phyloP scores from a whole-genome alignment of 37 sponge, comb jelly and placozoan species.

The Beroe forskalii region DNA sequence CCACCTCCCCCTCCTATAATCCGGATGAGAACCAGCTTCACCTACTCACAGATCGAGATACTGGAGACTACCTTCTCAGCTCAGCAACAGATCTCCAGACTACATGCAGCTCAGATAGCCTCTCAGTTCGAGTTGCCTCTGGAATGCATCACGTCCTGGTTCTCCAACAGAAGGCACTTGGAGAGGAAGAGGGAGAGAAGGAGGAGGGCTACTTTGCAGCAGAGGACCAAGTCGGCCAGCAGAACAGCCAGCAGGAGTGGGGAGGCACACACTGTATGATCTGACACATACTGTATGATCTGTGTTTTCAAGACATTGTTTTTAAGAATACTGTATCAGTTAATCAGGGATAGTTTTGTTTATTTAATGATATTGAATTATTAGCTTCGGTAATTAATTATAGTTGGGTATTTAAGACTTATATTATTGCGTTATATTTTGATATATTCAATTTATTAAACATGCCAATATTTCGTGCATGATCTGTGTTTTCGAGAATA shows the following conservation, averaged over 20 bases:
- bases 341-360: too few relatives aligned
- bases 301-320: too few relatives aligned
- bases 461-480: too few relatives aligned
- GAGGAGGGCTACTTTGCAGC: background rate
- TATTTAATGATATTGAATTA: too few relatives aligned
- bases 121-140: background rate
- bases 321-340: too few relatives aligned
- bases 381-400: too few relatives aligned
- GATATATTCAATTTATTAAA: too few relatives aligned
- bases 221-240: background rate
- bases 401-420: too few relatives aligned
- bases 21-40: conserved; percentile 38
- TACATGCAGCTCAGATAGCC: background rate
- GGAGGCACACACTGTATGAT: background rate
- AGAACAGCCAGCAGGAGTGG: background rate
- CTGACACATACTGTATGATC: too few relatives aligned
- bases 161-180: conserved; percentile 10
- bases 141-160: conserved; percentile 43
- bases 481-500: too few relatives aligned
- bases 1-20: background rate
- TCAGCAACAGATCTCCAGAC: background rate
- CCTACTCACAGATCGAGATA: conserved; percentile 37
- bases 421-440: too few relatives aligned
- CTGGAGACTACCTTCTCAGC: conserved; percentile 10
- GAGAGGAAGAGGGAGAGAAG: background rate